Evolutionary conservation across 1,140 invertebrate genomes (phyloP).

Genomic region (Drosophila varians): DNA sequence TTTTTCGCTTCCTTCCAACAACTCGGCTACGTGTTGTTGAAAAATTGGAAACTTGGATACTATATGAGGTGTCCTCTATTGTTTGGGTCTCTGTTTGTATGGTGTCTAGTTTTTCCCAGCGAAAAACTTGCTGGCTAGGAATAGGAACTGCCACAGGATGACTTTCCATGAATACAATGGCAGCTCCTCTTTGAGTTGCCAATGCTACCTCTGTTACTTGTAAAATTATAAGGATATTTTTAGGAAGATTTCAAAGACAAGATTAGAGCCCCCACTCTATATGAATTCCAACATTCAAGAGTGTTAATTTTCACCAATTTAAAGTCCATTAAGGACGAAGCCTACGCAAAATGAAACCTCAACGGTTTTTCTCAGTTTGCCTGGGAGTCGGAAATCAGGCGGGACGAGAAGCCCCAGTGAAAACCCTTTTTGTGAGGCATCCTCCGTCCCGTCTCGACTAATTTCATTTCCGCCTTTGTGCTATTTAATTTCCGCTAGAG

Average conservation of each 20-base stretch:
- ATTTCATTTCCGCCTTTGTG: slow-evolving; percentile 73
- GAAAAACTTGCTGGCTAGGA: not conserved
- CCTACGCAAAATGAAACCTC: slow-evolving; percentile 17
- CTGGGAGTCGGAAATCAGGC: not conserved
- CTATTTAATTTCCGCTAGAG: slow-evolving; percentile 72
- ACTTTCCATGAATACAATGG: not conserved
- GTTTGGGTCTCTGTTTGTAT: slow-evolving; percentile 5
- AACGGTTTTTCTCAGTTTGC: slow-evolving; percentile 1
- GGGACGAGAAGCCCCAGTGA: not conserved
- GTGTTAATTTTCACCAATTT: slow-evolving; percentile 12
- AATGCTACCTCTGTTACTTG: not conserved
- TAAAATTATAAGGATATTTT: no score
- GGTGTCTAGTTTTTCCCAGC: not conserved
- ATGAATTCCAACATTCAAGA: not conserved
- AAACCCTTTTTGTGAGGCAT: slow-evolving; percentile 17
- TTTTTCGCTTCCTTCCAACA: not conserved
- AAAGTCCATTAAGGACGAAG: slow-evolving; percentile 13
- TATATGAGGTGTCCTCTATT: slow-evolving; percentile 29
- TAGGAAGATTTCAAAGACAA: no score
- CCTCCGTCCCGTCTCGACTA: slow-evolving; percentile 35
- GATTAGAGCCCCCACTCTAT: not conserved
- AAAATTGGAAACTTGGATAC: slow-evolving; percentile 57
- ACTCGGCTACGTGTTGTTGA: slow-evolving; percentile 40
- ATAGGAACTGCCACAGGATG: not conserved
- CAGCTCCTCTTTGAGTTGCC: not conserved